These are phyloP conservation scores for Tiliacea aurago DNA, from an alignment of 2,888 invertebrate genomes.

Conservation along the genomic window DNA sequence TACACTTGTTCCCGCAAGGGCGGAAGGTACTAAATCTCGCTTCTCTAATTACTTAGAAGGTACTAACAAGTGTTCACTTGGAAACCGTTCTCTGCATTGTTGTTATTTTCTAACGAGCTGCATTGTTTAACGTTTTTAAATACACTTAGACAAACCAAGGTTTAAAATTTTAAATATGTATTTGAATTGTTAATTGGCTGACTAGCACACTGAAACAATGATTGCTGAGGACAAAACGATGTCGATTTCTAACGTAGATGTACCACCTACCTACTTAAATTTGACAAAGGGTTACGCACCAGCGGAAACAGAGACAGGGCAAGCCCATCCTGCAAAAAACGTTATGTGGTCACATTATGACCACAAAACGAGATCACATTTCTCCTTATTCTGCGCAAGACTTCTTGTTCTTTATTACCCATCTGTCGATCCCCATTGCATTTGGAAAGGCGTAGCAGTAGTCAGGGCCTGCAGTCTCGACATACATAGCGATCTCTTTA, in stretches of 20 bases:
- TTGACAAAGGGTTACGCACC: background rate
- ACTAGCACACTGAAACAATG: slow-evolving; percentile 12
- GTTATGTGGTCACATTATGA: background rate
- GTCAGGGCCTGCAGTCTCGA: too few relatives aligned
- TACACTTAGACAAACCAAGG: slow-evolving; percentile 29
- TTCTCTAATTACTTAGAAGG: slow-evolving; percentile 74
- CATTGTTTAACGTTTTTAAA: slow-evolving; percentile 69
- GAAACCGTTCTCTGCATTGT: slow-evolving; percentile 74
- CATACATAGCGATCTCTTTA: too few relatives aligned
- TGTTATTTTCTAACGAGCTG: slow-evolving; percentile 73
- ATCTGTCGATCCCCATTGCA: slow-evolving; percentile 2
- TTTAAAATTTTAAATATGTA: slow-evolving; percentile 5
- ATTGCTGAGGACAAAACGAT: background rate
- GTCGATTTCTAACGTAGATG: background rate
- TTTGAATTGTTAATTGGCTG: background rate
- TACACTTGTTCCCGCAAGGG: slow-evolving; percentile 68
- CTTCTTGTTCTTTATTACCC: background rate
- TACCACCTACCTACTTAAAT: background rate
- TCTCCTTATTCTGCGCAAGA: background rate
- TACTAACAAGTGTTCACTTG: slow-evolving; percentile 68
- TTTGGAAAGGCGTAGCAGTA: slow-evolving; percentile 4
- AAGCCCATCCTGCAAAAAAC: too few relatives aligned
- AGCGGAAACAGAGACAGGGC: background rate
- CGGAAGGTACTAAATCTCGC: slow-evolving; percentile 76
- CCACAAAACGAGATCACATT: background rate